phyloP scores from a whole-genome alignment of 1,140 invertebrate species.

The Apis laboriosa region DNA sequence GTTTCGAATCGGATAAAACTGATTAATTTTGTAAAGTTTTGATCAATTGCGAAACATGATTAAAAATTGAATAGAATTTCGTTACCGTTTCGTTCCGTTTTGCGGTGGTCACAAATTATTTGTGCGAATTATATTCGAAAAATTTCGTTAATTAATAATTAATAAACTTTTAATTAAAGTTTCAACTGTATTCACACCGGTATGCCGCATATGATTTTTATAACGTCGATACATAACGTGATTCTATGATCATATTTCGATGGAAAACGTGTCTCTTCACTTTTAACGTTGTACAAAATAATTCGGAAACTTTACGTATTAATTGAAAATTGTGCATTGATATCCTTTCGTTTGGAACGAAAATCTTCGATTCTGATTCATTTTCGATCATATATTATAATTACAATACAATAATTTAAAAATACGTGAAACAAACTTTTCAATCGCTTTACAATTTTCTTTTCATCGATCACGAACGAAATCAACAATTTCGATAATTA shows the following conservation, averaged over 20 bases:
- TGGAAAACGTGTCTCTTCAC: neutral
- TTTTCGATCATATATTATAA: neutral
- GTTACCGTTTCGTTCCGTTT: no score
- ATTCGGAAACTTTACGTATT: neutral
- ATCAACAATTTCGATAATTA: neutral
- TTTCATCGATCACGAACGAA: no score
- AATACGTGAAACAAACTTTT: no score
- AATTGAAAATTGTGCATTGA: neutral
- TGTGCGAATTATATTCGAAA: neutral
- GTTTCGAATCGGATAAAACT: no score
- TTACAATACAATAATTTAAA: no score
- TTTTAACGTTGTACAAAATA: neutral
- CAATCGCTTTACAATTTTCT: no score
- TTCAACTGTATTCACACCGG: neutral
- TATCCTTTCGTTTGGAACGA: neutral
- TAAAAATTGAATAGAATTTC: no score
- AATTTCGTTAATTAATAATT: no score
- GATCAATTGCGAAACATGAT: no score
- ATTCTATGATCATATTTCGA: neutral
- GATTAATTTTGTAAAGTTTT: no score
- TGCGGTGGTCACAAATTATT: neutral
- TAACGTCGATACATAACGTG: neutral
- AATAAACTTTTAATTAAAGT: slow-evolving; percentile 4
- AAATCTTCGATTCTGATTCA: no score
- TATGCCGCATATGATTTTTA: neutral